Base-by-base conservation (phyloP, 2,888 invertebrate species). In the Carcina quercana region DNA sequence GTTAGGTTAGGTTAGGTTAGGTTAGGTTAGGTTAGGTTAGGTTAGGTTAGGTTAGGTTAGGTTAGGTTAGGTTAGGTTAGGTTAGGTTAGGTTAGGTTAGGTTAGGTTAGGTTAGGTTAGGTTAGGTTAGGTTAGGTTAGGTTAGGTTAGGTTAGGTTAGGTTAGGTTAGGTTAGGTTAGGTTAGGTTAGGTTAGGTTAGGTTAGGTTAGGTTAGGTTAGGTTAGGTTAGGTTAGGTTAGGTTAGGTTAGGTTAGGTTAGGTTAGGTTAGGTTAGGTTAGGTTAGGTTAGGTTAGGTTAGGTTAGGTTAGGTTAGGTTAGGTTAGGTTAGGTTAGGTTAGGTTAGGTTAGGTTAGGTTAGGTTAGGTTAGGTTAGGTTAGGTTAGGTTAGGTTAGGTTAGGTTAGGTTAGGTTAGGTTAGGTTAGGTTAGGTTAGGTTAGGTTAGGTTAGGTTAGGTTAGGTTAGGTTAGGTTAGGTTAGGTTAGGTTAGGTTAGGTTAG, bases 1-100 rank as follows among this genome's bases (percentile, higher is more conserved):
- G 41, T 44, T 44, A 42, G 42, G 44, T 42, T 42, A 40, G 42
- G 44, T 40, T 44, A 42, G 37, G 37, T 38, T 41, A 41, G 43
- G 43, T 43, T 41, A 36, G 36, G 36, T 36, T 26, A 36, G 36
- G 32, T 32, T 36, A 39, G 43, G 40, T 40, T 40, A 37, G 35
- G 38, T 38, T 37, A 38, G 40, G 37, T 38, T 38, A 34, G 37
- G 43, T 40, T 39, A 34, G 34, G 36, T 32, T 35, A 42, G 40
- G 41, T 39, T 40, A 37, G 39, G 42, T 43, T 45, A 43, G 41
- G 38, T 35, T 38, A 35, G 39, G 39, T 38, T 45, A 40, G 37
- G 43, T 43, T 42, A 38, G 35, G 38, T 41, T 46, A 42, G 43
- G 37, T 38, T 46, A 40, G 38, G 43, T 43, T 43, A 37, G 40